Base-by-base conservation (phyloP, 2,888 invertebrate species). In the Drosophila monieri region DNA sequence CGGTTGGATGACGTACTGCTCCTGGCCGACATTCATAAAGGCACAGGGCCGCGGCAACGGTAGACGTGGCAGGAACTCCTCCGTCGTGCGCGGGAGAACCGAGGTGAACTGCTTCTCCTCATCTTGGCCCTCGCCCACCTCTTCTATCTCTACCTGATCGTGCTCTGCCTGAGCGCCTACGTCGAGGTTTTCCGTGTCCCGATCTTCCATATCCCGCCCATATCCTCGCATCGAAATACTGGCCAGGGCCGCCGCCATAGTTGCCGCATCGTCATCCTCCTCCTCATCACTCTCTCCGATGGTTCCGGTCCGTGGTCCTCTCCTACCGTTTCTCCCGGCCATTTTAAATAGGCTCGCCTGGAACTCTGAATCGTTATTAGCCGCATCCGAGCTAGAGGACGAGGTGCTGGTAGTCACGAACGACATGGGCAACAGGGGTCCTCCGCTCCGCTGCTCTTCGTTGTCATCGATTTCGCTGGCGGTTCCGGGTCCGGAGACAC, bases 1-100 rank as follows among this genome's bases (percentile, higher is more conserved):
- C 41, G 68, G 53, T 5, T 76, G 68, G 5, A 88, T 25, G 12
- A 57, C 46, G 18, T 67, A 84, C n/a, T 60, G 67, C 61, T 87
- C 81, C 5, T 76, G 74, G 6, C 64, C 66, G 0, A 77, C 47
- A 15, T 58, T 69, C 12, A 87, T 49, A 9, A 53, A 65, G 1
- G 59, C 41, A 9, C 32, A 10, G 44, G 21, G 59, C 15, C 46
- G 37, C 10, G 59, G 59, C 2, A 57, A 14, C 3, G 61, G 39
- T 1, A 48, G 21, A 1, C 51, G 30, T 1, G 64, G 52, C 30
- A 57, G 21, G 12, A 10, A 54, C 14, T 32, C 44, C 14, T 30
- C 43, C 8, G 44, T 12, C 0, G 44, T 44, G n/a, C 44, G 54
- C n/a, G 61, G 60, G 9, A 47, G 60, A 8, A 61, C 15, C 10